Percentiles rank a stretch among this genome's conserved stretches.
Evolutionary conservation across 1,140 invertebrate species (phyloP).

Genomic region (Pentalonia nigronervosa): DNA sequence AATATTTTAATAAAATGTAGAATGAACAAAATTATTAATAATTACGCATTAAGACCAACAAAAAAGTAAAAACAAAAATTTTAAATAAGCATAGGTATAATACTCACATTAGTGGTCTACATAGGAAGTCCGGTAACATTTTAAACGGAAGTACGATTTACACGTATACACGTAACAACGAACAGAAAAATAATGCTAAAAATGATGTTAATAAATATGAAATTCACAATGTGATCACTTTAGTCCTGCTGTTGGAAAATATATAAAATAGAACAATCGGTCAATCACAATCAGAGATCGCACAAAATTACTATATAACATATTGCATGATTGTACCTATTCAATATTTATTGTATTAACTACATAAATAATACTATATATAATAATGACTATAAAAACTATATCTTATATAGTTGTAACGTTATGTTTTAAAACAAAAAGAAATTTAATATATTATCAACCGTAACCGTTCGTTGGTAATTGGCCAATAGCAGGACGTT

Average conservation of each 20-base stretch:
- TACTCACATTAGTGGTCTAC: slow-evolving; percentile 47
- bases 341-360: no score
- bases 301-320: neutral
- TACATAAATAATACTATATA: no score
- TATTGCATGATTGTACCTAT: neutral
- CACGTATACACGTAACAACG: neutral
- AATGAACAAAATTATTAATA: no score
- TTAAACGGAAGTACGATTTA: neutral
- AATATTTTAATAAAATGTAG: neutral
- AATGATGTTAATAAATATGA: neutral
- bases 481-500: slow-evolving; percentile 31
- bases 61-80: neutral
- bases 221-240: neutral
- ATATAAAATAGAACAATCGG: neutral
- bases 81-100: neutral
- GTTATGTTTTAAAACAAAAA: slow-evolving; percentile 47
- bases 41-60: no score
- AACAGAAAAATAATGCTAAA: neutral
- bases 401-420: neutral
- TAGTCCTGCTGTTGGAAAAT: neutral
- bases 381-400: no score
- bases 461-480: neutral
- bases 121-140: slow-evolving; percentile 45
- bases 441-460: neutral
- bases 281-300: neutral